phyloP scores from a whole-genome alignment of 2,113 vertebrate genomes.

The Brevimyrus niger region DNA sequence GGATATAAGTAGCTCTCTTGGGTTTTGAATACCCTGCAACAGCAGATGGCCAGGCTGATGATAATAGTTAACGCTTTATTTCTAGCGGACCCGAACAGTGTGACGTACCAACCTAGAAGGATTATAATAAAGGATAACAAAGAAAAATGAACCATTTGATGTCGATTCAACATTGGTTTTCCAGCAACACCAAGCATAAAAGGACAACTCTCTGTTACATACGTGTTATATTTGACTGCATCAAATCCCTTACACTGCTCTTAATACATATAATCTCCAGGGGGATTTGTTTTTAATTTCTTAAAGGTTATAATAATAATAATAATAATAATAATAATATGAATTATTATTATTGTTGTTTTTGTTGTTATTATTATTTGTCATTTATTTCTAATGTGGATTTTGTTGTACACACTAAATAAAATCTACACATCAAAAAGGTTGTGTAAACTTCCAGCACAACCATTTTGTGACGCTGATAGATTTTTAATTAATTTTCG shows the following conservation, averaged over 20 bases:
- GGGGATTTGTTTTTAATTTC: neutral
- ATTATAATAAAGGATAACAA: slow-evolving; percentile 82
- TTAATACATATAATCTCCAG: neutral
- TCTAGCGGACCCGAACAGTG: slow-evolving; percentile 75
- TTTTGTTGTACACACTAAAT: neutral
- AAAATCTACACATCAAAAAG: neutral
- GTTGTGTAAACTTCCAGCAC: neutral
- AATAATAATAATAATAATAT: neutral
- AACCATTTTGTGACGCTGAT: neutral
- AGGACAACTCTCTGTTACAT: neutral
- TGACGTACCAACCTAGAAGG: slow-evolving; percentile 75
- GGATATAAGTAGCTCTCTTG: slow-evolving; percentile 90
- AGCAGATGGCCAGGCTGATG: slow-evolving; percentile 95
- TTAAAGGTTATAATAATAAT: neutral
- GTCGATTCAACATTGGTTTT: slow-evolving; percentile 22
- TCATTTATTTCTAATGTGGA: neutral
- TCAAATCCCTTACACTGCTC: neutral
- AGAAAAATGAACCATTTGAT: slow-evolving; percentile 70
- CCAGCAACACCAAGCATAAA: neutral
- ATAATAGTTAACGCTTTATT: slow-evolving; percentile 85
- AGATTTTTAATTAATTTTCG: neutral
- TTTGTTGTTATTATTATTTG: neutral
- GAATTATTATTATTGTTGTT: neutral
- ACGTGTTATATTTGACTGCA: neutral
- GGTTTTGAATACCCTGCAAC: slow-evolving; percentile 83